Base-by-base conservation (phyloP, 2,888 invertebrate genomes). In the Lamproptera curius region DNA sequence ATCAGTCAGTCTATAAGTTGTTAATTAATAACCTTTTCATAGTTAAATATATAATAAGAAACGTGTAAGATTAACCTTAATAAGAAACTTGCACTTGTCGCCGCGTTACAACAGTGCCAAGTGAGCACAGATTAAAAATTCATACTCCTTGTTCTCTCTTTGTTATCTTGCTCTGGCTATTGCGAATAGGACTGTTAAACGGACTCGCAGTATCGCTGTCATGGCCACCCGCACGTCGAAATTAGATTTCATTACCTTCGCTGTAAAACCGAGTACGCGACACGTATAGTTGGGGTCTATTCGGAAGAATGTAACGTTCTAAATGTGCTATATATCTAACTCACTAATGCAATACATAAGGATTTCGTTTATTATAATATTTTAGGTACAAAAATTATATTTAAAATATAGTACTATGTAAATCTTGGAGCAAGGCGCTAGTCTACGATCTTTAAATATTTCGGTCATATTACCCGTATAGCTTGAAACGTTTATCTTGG, bases 221-320 rank as follows among this genome's bases (percentile, higher is more conserved):
- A 67, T 64, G 70, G 68, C 62, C 65, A 61, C 66, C 70, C 74
- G 69, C 76, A 69, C 71, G 68, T 67, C 68, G 71, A 76, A 78
- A 78, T 76, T 76, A 69, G 65, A 77, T 78, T 78, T 77, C 76
- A 79, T 78, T 78, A 77, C 64, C 66, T 59, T 56, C 59, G 57
- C 60, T 63, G 65, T 65, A 64, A 66, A 68, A 65, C 62, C 62
- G 58, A 57, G 56, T 28, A 28, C n/a, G n/a, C n/a, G n/a, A n/a
- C n/a, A n/a, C n/a, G n/a, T n/a, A n/a, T n/a, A n/a, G n/a, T n/a
- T n/a, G n/a, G n/a, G n/a, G n/a, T n/a, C n/a, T n/a, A n/a, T n/a
- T n/a, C n/a, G n/a, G n/a, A n/a, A n/a, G n/a, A n/a, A n/a, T n/a
- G n/a, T n/a, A n/a, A n/a, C n/a, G n/a, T n/a, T n/a, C n/a, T n/a